Evolutionary conservation across 2,113 vertebrate species (phyloP).

Genomic region (Cnemophilus loriae): DNA sequence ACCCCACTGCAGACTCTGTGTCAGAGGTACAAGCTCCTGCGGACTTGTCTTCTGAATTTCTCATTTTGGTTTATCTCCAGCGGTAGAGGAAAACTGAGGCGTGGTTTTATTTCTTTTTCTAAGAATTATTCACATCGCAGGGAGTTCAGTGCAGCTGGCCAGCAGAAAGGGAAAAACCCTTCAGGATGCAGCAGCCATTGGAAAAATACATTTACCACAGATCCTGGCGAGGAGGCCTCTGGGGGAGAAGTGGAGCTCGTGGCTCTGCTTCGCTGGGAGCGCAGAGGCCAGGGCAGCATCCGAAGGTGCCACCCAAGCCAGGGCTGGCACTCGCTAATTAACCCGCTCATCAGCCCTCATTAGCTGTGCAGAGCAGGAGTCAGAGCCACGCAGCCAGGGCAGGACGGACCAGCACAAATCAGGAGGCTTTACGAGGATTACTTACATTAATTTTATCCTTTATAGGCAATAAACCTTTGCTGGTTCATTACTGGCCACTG

Average conservation of each 20-base stretch:
- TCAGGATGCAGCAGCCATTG: accelerated
- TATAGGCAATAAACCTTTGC: slow-evolving; percentile 23
- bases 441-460: neutral
- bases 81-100: accelerated
- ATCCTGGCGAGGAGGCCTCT: accelerated
- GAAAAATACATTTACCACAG: neutral
- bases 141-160: accelerated
- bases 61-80: neutral
- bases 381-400: neutral
- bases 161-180: neutral
- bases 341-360: neutral
- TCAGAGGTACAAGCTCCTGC: neutral
- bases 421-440: neutral
- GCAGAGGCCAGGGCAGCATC: neutral
- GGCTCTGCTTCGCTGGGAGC: neutral
- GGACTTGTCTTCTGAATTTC: neutral
- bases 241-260: accelerated
- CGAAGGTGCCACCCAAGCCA: neutral
- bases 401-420: neutral
- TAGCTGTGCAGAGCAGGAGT: neutral
- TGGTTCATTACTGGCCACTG: neutral
- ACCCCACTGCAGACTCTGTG: neutral
- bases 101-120: accelerated
- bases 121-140: neutral
- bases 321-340: neutral